A percentile compares a stretch with the other conserved stretches of the same genome.
Conservation (phyloP, 2,797 vertebrate species). For the Okamejei kenojei region DNA sequence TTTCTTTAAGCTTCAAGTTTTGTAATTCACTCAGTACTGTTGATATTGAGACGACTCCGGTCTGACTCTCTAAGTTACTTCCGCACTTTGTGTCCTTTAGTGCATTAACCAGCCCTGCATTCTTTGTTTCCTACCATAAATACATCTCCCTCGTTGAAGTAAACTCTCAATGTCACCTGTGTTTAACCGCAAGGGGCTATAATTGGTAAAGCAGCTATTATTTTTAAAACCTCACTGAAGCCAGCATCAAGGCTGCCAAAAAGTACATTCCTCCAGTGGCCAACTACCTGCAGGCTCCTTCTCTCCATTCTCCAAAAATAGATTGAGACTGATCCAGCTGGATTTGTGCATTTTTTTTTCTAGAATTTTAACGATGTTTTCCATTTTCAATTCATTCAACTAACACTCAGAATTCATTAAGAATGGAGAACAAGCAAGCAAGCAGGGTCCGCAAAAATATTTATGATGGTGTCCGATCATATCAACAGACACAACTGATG, state of each 20-base stretch:
- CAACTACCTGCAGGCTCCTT: background rate
- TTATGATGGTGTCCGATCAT: constrained; percentile 48
- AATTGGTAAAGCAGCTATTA: background rate
- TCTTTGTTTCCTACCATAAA: too few species aligned
- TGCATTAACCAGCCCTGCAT: too few species aligned
- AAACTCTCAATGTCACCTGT: too few species aligned
- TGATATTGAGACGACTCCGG: too few species aligned
- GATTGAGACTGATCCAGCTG: background rate
- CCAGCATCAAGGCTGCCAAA: too few species aligned
- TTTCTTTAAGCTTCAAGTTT: background rate
- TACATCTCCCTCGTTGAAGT: too few species aligned
- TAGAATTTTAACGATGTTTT: background rate
- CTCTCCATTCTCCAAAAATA: background rate
- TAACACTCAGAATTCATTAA: constrained; percentile 27
- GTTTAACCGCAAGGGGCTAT: too few species aligned
- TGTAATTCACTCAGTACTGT: too few species aligned
- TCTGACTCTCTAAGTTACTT: too few species aligned
- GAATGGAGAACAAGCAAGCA: constrained; percentile 42
- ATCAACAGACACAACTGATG: constrained; percentile 50
- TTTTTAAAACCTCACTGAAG: background rate
- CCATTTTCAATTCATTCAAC: constrained; percentile 38
- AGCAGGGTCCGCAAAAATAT: constrained; percentile 48
- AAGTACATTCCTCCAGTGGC: background rate
- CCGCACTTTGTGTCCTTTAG: too few species aligned
- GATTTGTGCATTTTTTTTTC: background rate